These are phyloP conservation scores for Heptranchias perlo DNA, from an alignment of 2,113 vertebrate genomes.

Conservation along the genomic window DNA sequence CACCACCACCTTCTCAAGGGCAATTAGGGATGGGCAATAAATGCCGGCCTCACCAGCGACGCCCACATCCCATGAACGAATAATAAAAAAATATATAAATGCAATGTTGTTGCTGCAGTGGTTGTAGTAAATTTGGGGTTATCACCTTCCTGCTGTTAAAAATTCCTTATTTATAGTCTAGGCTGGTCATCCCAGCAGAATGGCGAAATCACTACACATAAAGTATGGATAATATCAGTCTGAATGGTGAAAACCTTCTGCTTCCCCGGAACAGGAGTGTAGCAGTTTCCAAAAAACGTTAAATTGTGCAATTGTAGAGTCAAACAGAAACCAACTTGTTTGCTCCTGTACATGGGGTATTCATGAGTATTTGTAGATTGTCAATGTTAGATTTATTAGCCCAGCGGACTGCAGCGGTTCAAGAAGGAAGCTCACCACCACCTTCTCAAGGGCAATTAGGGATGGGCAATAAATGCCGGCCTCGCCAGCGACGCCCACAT, in stretches of 20 bases:
- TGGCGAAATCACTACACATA: not conserved
- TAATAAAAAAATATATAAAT: no score
- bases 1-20: no score
- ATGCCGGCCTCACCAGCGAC: no score
- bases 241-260: not conserved
- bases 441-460: no score
- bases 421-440: no score
- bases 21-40: no score
- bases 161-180: not conserved
- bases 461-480: no score
- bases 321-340: slow-evolving; percentile 12
- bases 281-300: not conserved
- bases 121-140: not conserved
- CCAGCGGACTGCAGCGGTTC: no score
- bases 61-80: no score
- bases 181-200: not conserved
- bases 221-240: not conserved
- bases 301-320: not conserved
- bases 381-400: no score
- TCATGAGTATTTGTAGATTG: not conserved
- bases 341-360: not conserved
- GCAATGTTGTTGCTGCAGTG: not conserved
- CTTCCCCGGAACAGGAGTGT: not conserved
- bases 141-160: not conserved
- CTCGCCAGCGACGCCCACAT: no score